Evolutionary conservation across 2,113 vertebrate species (phyloP).

Genomic region (Thryonomys swinderianus): DNA sequence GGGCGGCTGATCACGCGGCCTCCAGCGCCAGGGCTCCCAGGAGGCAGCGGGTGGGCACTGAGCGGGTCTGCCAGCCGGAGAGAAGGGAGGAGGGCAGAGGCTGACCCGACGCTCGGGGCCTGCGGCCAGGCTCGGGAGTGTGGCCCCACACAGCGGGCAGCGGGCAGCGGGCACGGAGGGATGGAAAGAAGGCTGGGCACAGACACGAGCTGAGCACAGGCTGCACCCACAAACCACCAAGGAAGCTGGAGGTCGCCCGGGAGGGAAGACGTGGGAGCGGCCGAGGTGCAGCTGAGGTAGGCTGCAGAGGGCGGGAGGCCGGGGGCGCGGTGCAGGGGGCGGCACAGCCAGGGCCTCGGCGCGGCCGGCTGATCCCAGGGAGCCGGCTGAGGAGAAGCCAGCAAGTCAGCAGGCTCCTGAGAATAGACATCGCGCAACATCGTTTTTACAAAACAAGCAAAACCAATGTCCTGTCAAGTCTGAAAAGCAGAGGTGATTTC

Average conservation of each 20-base stretch:
- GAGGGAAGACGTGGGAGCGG: neutral
- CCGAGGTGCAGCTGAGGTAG: too few species aligned
- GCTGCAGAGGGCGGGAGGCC: too few species aligned
- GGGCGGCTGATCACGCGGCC: neutral
- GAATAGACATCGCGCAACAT: neutral
- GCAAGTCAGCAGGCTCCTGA: neutral
- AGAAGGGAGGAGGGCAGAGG: neutral
- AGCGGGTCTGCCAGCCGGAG: neutral
- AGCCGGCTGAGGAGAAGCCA: neutral
- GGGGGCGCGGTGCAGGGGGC: too few species aligned
- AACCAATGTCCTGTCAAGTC: neutral
- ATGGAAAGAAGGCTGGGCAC: neutral
- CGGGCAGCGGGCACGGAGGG: rapidly evolving
- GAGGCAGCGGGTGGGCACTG: neutral
- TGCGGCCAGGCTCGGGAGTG: neutral
- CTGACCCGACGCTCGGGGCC: neutral
- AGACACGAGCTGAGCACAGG: neutral
- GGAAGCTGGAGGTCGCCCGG: neutral
- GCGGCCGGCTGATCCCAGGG: neutral
- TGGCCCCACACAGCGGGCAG: neutral
- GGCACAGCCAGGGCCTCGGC: neutral
- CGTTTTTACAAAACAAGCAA: neutral
- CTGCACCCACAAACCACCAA: neutral
- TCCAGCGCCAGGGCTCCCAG: neutral
- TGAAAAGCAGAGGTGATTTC: neutral